These are phyloP conservation scores for Vanessa tameamea DNA, from an alignment of 1,140 invertebrate genomes.

Conservation along the genomic window DNA sequence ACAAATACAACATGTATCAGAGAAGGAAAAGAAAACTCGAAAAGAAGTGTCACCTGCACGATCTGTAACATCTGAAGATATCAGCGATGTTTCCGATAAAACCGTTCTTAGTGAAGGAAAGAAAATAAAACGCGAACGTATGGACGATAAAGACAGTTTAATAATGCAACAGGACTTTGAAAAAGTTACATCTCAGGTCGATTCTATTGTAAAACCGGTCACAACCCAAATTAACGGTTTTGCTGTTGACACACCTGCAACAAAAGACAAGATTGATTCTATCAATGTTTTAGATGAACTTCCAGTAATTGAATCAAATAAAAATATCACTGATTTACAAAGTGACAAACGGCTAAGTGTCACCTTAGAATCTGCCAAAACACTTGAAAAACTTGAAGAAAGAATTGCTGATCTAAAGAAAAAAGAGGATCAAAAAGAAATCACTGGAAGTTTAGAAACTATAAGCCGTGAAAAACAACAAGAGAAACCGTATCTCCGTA, in stretches of 20 bases:
- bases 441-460: slow-evolving; percentile 8
- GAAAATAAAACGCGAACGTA: slow-evolving; percentile 51
- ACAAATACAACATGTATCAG: slow-evolving; percentile 54
- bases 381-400: slow-evolving; percentile 72
- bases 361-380: slow-evolving; percentile 69
- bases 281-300: too few relatives aligned
- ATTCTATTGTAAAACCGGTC: slow-evolving; percentile 21
- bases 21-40: slow-evolving; percentile 48
- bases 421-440: slow-evolving; percentile 54
- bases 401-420: slow-evolving; percentile 66
- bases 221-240: slow-evolving; percentile 27
- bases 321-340: too few relatives aligned
- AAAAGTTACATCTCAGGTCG: slow-evolving; percentile 12
- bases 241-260: slow-evolving; percentile 21
- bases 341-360: slow-evolving; percentile 54
- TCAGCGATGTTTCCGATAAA: slow-evolving; percentile 71
- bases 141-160: slow-evolving; percentile 40
- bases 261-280: slow-evolving; percentile 11
- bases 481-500: background rate
- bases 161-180: slow-evolving; percentile 17
- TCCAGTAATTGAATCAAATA: too few relatives aligned
- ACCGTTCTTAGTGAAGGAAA: slow-evolving; percentile 69
- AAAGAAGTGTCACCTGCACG: slow-evolving; percentile 68
- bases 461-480: background rate
- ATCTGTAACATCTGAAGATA: slow-evolving; percentile 69